Conservation (phyloP, 2,113 vertebrate genomes). For the Phrynosoma blainvillii region DNA sequence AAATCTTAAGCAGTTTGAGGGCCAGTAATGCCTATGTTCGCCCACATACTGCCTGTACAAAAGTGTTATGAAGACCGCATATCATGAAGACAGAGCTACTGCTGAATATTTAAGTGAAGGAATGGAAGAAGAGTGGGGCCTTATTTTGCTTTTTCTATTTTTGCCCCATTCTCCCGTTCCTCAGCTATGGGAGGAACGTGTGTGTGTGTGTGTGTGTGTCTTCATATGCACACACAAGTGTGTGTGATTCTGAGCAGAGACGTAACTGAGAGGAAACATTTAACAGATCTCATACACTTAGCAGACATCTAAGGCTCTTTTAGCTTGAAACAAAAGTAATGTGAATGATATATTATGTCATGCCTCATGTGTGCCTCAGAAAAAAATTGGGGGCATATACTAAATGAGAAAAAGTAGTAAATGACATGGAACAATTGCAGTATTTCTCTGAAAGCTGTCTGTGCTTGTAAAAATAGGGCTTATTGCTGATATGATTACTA, state of each 20-base stretch:
- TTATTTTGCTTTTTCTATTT: not conserved
- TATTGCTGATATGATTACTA: not conserved
- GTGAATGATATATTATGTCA: not conserved
- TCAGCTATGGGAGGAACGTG: not conserved
- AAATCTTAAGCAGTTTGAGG: not conserved
- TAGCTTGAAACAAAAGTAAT: not conserved
- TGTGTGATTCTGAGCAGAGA: not conserved
- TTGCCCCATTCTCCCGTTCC: not conserved
- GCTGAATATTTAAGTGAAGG: not conserved
- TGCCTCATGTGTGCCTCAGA: not conserved
- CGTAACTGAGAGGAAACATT: not conserved
- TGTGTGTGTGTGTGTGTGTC: not conserved
- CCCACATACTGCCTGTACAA: not conserved
- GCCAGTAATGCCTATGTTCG: not conserved
- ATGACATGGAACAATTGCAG: not conserved
- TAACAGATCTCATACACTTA: not conserved
- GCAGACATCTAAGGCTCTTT: not conserved
- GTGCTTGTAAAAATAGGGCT: slow-evolving; percentile 4
- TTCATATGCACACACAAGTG: too few species aligned
- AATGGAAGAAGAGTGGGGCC: not conserved
- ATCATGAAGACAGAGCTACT: not conserved
- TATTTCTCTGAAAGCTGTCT: not conserved
- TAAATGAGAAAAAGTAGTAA: not conserved
- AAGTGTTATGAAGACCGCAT: not conserved
- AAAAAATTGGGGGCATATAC: not conserved